Evolutionary conservation across 2,888 invertebrate species (phyloP).

Genomic region (Drosophila seclusa): DNA sequence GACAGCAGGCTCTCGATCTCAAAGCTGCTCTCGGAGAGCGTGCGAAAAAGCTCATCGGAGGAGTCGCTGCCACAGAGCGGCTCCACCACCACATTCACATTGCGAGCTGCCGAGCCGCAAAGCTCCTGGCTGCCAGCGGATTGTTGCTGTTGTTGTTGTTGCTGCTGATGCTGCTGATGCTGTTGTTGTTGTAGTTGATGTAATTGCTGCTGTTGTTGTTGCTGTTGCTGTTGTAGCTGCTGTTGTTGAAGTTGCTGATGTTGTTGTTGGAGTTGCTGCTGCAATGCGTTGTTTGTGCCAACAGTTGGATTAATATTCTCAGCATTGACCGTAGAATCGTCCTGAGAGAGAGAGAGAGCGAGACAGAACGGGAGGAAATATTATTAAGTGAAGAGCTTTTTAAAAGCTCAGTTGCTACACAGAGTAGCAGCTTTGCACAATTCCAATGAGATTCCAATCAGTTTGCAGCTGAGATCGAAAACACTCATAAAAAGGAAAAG

Average conservation of each 20-base stretch:
- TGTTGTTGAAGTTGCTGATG: conserved; percentile 40
- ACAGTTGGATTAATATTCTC: conserved; percentile 65
- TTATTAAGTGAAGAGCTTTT: background rate
- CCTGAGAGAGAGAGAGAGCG: conserved; percentile 37
- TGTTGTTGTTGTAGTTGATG: conserved; percentile 26
- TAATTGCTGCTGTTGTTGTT: conserved; percentile 15
- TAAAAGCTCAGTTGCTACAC: background rate
- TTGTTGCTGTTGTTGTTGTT: conserved; percentile 39
- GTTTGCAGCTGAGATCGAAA: background rate
- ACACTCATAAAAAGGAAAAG: background rate
- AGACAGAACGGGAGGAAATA: background rate
- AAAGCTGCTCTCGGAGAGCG: conserved; percentile 93
- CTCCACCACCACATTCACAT: conserved; percentile 83
- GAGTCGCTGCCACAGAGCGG: conserved; percentile 86
- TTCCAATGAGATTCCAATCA: background rate
- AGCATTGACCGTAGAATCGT: conserved; percentile 73
- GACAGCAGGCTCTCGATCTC: conserved; percentile 94
- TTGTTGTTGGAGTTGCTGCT: conserved; percentile 34
- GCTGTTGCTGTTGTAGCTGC: conserved; percentile 32
- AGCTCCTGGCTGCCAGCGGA: conserved; percentile 48
- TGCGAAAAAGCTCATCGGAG: conserved; percentile 92
- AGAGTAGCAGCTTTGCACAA: background rate
- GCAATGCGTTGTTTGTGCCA: conserved; percentile 40
- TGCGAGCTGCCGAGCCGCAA: conserved; percentile 69
- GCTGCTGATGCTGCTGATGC: background rate